Evolutionary conservation across 2,113 vertebrate genomes (phyloP).

Genomic region (Sinocyclocheilus rhinocerous): DNA sequence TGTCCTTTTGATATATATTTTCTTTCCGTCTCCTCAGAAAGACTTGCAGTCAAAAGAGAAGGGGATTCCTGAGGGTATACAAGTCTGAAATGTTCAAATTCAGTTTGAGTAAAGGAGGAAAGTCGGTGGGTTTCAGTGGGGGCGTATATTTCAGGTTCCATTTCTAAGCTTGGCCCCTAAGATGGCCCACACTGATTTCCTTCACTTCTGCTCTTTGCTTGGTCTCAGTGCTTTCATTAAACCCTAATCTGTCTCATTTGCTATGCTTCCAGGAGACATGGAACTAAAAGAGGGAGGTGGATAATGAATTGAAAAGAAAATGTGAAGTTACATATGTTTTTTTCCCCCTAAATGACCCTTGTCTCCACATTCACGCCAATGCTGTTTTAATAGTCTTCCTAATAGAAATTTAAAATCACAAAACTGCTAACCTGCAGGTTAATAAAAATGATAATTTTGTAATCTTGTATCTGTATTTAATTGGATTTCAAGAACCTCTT

Average conservation of each 20-base stretch:
- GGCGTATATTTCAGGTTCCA: slow-evolving; percentile 10
- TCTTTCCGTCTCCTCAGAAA: slow-evolving; percentile 62
- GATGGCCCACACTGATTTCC: slow-evolving; percentile 39
- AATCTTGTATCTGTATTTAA: slow-evolving; percentile 74
- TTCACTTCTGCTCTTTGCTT: slow-evolving; percentile 34
- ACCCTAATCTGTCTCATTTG: slow-evolving; percentile 59
- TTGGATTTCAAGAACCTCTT: slow-evolving; percentile 72
- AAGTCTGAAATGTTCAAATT: slow-evolving; percentile 31
- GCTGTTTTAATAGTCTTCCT: slow-evolving; percentile 70
- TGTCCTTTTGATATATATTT: slow-evolving; percentile 73
- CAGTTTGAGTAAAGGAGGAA: slow-evolving; percentile 11
- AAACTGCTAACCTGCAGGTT: slow-evolving; percentile 71
- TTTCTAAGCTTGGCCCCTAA: slow-evolving; percentile 37
- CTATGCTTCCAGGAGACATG: slow-evolving; percentile 60
- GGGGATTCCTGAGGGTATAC: background rate
- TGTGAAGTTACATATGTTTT: slow-evolving; percentile 69
- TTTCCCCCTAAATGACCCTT: slow-evolving; percentile 60
- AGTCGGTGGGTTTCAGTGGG: background rate
- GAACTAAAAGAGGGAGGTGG: slow-evolving; percentile 64
- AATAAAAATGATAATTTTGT: slow-evolving; percentile 75
- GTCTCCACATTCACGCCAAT: slow-evolving; percentile 68
- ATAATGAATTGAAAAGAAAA: slow-evolving; percentile 72
- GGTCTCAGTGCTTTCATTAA: slow-evolving; percentile 44
- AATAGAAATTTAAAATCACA: slow-evolving; percentile 70
- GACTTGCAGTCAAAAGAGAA: background rate